Evolutionary conservation across 2,888 invertebrate genomes (phyloP).

Genomic region (Onchidella celtica): DNA sequence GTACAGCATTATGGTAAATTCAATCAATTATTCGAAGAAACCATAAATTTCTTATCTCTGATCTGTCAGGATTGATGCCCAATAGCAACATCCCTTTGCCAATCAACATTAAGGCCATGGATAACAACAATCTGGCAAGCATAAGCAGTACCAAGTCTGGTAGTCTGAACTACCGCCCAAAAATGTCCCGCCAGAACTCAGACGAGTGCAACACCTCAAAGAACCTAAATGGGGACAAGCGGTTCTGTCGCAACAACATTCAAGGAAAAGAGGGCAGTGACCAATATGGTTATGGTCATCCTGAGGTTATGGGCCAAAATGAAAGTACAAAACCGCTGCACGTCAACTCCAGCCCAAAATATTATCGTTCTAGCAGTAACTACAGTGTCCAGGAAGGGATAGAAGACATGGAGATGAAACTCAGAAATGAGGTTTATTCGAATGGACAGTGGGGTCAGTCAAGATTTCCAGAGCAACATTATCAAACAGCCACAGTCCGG

Average conservation of each 20-base stretch:
- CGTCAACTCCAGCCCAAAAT: background rate
- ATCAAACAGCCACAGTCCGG: no score
- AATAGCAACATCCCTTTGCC: constrained; percentile 1
- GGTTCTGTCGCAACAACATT: background rate
- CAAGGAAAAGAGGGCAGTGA: background rate
- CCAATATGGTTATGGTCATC: background rate
- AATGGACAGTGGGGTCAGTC: background rate
- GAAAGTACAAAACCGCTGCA: background rate
- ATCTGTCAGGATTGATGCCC: no score
- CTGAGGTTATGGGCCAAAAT: background rate
- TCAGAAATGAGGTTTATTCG: no score
- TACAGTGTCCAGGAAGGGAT: background rate
- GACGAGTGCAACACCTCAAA: constrained; percentile 58
- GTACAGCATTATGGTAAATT: no score
- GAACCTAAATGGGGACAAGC: constrained; percentile 3
- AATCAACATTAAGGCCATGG: constrained; percentile 10
- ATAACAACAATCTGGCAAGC: constrained; percentile 3
- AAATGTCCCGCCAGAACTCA: constrained; percentile 50
- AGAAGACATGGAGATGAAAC: background rate
- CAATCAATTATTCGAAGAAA: no score
- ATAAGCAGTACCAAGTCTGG: background rate
- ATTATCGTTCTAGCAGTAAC: background rate
- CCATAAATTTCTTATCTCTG: no score
- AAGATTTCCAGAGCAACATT: background rate
- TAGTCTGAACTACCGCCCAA: background rate